Percentiles rank a stretch among this genome's conserved stretches.
Evolutionary conservation across 2,113 vertebrate genomes (phyloP).

Genomic region (Arizona elegans): DNA sequence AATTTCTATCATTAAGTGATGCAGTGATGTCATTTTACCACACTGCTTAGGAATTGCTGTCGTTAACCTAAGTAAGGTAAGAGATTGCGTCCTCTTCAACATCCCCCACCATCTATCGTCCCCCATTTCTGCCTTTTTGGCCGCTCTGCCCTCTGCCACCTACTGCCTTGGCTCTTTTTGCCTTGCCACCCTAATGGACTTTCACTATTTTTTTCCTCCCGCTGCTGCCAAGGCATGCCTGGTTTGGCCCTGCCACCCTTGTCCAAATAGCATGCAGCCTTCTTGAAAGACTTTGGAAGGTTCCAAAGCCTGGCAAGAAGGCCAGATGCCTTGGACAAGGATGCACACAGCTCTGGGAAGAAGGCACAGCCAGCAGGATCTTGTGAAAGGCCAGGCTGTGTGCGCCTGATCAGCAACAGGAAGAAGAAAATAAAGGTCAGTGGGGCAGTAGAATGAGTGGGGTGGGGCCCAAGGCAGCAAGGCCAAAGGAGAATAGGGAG

Average conservation of each 20-base stretch:
- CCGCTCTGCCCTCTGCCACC: neutral
- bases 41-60: neutral
- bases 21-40: neutral
- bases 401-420: neutral
- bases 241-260: neutral
- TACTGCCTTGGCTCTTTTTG: neutral
- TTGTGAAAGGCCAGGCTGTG: neutral
- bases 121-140: neutral
- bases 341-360: neutral
- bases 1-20: neutral
- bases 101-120: neutral
- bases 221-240: neutral
- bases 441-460: neutral
- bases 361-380: neutral
- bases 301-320: neutral
- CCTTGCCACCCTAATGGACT: neutral
- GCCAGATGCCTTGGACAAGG: neutral
- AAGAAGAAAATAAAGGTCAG: neutral
- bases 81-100: neutral
- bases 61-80: neutral
- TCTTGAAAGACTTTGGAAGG: neutral
- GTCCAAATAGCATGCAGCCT: neutral
- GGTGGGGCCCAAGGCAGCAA: neutral
- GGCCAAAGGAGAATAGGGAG: neutral
- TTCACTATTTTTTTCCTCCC: neutral